Evolutionary conservation across 2,888 invertebrate species (phyloP).

Genomic region (Cryptus armator): DNA sequence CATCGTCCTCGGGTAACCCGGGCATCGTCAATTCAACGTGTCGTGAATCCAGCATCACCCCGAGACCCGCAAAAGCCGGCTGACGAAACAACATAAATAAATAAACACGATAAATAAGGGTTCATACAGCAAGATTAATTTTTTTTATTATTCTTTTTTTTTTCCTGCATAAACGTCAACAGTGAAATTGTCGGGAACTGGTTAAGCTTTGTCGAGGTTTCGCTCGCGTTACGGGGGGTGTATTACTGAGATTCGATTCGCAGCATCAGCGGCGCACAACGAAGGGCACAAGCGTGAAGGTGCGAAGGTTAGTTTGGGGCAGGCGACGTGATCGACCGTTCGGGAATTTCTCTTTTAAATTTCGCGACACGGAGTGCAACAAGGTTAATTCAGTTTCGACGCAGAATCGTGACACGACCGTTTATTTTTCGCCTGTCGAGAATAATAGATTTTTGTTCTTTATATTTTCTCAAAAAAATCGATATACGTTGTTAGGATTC

Average conservation of each 20-base stretch:
- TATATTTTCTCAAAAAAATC: no score
- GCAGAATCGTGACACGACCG: background rate
- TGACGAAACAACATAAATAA: background rate
- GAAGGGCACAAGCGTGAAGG: constrained; percentile 28
- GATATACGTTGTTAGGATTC: no score
- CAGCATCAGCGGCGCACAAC: constrained; percentile 14
- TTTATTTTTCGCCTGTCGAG: no score
- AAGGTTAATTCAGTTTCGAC: background rate
- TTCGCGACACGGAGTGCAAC: background rate
- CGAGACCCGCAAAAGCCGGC: constrained; percentile 35
- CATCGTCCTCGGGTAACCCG: constrained; percentile 42
- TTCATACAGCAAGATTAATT: background rate
- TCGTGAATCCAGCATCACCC: constrained; percentile 31
- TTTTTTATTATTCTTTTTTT: background rate
- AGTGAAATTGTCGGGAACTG: constrained; percentile 5
- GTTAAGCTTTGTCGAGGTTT: background rate
- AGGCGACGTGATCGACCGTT: constrained; percentile 25
- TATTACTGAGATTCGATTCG: constrained; percentile 42
- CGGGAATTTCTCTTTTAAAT: constrained; percentile 2
- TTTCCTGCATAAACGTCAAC: background rate
- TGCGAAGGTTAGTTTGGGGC: constrained; percentile 61
- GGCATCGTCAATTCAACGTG: constrained; percentile 59
- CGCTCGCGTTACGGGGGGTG: constrained; percentile 8
- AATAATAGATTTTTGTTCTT: no score
- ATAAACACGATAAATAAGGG: constrained; percentile 2